phyloP scores from a whole-genome alignment of 2,888 invertebrate genomes.

The Chloroclysta siterata region DNA sequence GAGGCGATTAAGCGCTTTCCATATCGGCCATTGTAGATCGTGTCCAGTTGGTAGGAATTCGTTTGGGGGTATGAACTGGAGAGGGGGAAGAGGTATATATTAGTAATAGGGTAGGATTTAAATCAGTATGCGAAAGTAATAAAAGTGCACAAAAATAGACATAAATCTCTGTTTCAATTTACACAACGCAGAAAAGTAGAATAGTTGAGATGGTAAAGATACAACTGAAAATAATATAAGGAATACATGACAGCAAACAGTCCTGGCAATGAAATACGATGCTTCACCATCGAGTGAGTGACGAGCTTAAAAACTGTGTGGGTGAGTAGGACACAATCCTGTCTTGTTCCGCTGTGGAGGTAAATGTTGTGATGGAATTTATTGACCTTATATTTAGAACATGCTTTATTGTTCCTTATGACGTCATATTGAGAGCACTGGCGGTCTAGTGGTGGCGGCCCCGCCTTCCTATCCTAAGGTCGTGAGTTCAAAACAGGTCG shows the following conservation, averaged over 20 bases:
- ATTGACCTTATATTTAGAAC: conserved; percentile 35
- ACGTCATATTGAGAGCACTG: conserved; percentile 4
- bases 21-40: no score
- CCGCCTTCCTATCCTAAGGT: no score
- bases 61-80: no score
- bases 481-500: no score
- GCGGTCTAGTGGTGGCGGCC: no score
- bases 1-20: no score
- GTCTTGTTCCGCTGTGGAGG: conserved; percentile 36
- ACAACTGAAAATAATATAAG: background rate
- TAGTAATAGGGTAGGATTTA: no score
- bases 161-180: background rate
- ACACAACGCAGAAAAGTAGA: background rate
- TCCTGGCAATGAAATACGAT: conserved; percentile 3
- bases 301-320: conserved; percentile 30
- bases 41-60: no score
- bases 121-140: no score
- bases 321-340: conserved; percentile 39
- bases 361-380: conserved; percentile 39
- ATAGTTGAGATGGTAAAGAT: background rate
- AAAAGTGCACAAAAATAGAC: no score
- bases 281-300: conserved; percentile 7
- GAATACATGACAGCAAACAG: background rate
- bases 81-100: no score
- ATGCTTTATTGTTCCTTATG: conserved; percentile 27